Base-by-base conservation (phyloP, 53 echinoderm and acorn worm genomes). In the Luidia sarsii region DNA sequence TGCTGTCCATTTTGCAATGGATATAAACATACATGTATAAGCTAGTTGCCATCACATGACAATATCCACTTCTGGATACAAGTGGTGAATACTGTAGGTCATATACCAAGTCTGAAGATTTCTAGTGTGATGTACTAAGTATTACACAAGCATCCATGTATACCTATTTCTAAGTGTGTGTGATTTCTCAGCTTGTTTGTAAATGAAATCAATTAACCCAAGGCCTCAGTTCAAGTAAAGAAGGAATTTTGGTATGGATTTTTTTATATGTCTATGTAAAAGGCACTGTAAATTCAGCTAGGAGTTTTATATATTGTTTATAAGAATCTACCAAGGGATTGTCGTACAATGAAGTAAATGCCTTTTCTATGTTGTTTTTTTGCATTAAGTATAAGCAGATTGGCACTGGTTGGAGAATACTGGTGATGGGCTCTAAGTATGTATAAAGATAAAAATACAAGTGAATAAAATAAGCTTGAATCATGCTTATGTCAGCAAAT, bases 161-260 rank as follows among this genome's bases (percentile, higher is more conserved):
- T 72, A 72, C 54, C 71, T 53, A 56, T 54, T 72, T 19, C 16
- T 72, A 35, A 71, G 54, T 54, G 72, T 72, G 72, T 72, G 72
- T 77, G 77, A 77, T 77, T 77, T 77, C 77, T 45, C 59, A 60
- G 61, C 59, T 38, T 59, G 22, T 46, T 77, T 77, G 19, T 51
- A 50, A 72, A 21, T 55, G 56, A 14, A 72, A 55, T 18, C 53
- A 50, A 41, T 70, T 50, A 39, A n/a, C 36, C 7, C 24, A 55
- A 53, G 50, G 54, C 54, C 56, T 66, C 55, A 33, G 72, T 72
- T 38, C 35, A 21, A 34, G 38, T 35, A 54, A 72, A 8, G 37
- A 39, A 34, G 35, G 43, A 30, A 21, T 53, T 71, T 71, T 71
- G 52, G 71, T 71, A 72, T 27, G 45, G 46, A 3, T 10, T 67